A percentile compares a stretch with the other conserved stretches of the same genome.
These are phyloP conservation scores for Morone saxatilis DNA, from an alignment of 2,113 vertebrate genomes.

Conservation along the genomic window DNA sequence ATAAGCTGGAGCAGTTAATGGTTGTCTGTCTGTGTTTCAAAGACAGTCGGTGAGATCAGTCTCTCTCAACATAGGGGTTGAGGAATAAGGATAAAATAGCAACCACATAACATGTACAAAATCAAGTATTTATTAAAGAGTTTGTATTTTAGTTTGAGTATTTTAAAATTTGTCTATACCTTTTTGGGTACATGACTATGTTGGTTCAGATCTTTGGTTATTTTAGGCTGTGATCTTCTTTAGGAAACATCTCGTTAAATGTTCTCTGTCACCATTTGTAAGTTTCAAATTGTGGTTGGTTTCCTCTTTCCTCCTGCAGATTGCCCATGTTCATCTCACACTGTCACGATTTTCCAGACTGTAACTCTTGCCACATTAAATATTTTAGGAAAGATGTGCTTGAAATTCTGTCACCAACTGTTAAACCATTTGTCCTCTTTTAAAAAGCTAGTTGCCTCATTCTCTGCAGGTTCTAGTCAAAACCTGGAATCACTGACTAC, in stretches of 20 bases:
- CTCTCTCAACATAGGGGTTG: background rate
- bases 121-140: background rate
- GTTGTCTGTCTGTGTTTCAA: slow-evolving; percentile 25
- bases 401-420: slow-evolving; percentile 58
- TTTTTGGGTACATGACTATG: background rate
- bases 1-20: slow-evolving; percentile 29
- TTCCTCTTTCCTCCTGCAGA: slow-evolving; percentile 33
- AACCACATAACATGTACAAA: background rate
- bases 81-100: background rate
- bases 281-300: background rate
- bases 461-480: slow-evolving; percentile 71
- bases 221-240: slow-evolving; percentile 4
- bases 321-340: slow-evolving; percentile 35
- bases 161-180: background rate
- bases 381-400: slow-evolving; percentile 51
- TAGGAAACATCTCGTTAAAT: slow-evolving; percentile 10
- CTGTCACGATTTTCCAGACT: slow-evolving; percentile 44
- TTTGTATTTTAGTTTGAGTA: background rate
- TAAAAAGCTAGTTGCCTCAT: slow-evolving; percentile 21
- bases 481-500: slow-evolving; percentile 57
- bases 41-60: background rate
- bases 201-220: background rate
- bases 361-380: slow-evolving; percentile 58
- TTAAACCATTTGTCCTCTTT: slow-evolving; percentile 56
- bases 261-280: slow-evolving; percentile 4